Evolutionary conservation across 2,113 vertebrate genomes (phyloP).

Genomic region (Carassius auratus): DNA sequence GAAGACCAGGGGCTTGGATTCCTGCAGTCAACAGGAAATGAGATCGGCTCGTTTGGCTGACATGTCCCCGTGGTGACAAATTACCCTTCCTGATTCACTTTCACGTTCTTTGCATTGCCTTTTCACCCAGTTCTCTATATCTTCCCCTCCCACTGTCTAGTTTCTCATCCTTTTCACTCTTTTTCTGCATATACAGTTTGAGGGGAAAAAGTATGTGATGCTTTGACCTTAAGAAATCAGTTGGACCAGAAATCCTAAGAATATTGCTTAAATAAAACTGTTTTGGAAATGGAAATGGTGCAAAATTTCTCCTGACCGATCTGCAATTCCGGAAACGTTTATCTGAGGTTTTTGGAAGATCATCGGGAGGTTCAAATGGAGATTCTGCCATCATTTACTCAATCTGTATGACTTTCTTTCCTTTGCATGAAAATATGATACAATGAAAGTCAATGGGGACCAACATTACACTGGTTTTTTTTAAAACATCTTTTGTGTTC

Average conservation of each 20-base stretch:
- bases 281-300: not conserved
- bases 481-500: not conserved
- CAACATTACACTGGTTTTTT: not conserved
- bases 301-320: not conserved
- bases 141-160: not conserved
- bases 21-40: constrained; percentile 81
- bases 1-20: constrained; percentile 64
- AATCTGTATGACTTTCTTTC: not conserved
- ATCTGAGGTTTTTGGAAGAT: not conserved
- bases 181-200: not conserved
- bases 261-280: not conserved
- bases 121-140: not conserved
- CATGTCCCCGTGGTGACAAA: constrained; percentile 71
- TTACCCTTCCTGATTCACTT: constrained; percentile 59
- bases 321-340: not conserved
- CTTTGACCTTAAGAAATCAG: not conserved
- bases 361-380: not conserved
- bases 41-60: constrained; percentile 78
- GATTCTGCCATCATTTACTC: not conserved
- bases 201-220: not conserved
- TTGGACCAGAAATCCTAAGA: not conserved
- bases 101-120: constrained; percentile 15
- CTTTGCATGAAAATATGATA: not conserved
- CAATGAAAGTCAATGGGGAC: not conserved
- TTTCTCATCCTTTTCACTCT: not conserved